phyloP scores from a whole-genome alignment of 2,113 vertebrate species.

The Amblyornis subalaris region DNA sequence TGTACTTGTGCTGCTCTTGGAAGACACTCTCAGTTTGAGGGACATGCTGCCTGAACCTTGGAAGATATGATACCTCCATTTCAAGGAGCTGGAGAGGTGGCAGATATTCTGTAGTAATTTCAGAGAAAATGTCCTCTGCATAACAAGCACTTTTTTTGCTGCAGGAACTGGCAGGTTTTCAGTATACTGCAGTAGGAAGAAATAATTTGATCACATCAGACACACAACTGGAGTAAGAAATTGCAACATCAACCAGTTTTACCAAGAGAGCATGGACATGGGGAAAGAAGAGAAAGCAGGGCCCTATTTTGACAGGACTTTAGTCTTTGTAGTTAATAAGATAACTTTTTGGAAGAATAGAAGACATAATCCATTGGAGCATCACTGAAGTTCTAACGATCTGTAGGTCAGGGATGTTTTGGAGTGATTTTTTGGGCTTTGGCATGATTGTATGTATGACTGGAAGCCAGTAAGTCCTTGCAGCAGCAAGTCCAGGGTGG shows the following conservation, averaged over 20 bases:
- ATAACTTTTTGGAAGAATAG: not conserved
- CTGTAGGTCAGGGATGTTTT: not conserved
- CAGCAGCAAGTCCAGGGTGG: not conserved
- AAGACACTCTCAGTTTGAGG: not conserved
- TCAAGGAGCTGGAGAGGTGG: not conserved
- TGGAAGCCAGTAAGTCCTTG: not conserved
- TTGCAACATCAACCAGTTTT: not conserved
- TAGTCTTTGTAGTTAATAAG: not conserved
- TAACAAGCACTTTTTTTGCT: not conserved
- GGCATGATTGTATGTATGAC: not conserved
- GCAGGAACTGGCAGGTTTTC: constrained; percentile 43
- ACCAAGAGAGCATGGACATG: fast-evolving
- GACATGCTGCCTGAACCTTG: not conserved
- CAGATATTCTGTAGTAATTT: not conserved
- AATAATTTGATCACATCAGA: not conserved
- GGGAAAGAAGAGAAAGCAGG: not conserved
- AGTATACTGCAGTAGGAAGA: constrained; percentile 34
- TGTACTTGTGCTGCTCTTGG: not conserved
- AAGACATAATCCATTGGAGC: not conserved
- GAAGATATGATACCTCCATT: not conserved
- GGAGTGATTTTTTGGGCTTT: not conserved
- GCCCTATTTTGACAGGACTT: not conserved
- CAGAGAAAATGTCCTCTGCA: constrained; percentile 23
- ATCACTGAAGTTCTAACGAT: not conserved
- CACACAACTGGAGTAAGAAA: not conserved